Conservation (phyloP, 2,113 vertebrate genomes). For the Terrapene triunguis region DNA sequence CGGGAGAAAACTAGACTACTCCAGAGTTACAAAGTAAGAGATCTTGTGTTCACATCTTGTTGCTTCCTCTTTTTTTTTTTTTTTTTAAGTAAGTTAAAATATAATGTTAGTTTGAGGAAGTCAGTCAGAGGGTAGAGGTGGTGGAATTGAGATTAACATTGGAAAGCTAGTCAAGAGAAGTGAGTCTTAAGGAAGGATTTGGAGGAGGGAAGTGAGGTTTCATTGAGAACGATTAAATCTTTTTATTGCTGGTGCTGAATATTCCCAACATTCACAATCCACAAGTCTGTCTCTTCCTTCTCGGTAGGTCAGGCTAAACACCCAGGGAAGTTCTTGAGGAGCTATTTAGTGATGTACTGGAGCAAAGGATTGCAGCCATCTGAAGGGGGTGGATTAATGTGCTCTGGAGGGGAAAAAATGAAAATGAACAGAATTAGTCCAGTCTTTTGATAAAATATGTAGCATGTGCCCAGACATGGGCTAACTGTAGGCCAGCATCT, state of each 20-base stretch:
- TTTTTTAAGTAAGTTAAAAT: not conserved
- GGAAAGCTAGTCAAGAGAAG: not conserved
- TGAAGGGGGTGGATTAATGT: not conserved
- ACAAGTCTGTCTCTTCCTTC: not conserved
- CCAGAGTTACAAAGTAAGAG: not conserved
- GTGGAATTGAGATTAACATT: not conserved
- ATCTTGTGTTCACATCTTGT: conserved; percentile 2
- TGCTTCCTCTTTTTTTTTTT: conserved; percentile 36
- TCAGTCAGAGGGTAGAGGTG: not conserved
- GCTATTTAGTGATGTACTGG: rapidly evolving
- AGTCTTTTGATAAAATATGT: not conserved
- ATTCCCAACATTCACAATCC: not conserved
- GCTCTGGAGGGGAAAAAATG: not conserved
- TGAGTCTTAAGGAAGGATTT: not conserved
- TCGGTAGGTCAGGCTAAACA: not conserved
- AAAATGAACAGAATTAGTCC: not conserved
- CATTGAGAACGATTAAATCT: not conserved
- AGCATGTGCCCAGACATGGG: not conserved
- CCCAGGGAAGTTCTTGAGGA: not conserved
- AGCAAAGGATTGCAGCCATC: not conserved
- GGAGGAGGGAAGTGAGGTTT: not conserved
- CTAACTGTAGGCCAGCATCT: not conserved
- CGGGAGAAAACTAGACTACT: not conserved
- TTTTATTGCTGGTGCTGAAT: not conserved
- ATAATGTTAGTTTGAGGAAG: conserved; percentile 59